These are phyloP conservation scores for Coregonus sp. DNA, from an alignment of 2,797 vertebrate species.

Conservation along the genomic window DNA sequence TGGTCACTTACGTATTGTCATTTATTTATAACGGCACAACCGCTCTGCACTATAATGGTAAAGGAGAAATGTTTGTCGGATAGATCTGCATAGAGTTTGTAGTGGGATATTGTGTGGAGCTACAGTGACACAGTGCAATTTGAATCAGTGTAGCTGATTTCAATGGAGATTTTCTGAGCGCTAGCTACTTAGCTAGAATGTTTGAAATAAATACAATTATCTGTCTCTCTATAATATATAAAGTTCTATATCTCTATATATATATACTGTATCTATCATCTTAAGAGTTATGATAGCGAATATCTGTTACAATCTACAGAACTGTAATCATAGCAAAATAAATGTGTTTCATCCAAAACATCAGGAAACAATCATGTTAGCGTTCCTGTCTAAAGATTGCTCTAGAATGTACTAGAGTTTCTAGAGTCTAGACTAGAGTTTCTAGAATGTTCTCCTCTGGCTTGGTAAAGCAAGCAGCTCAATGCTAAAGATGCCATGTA, in stretches of 20 bases:
- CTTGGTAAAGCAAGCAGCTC: conserved; percentile 27
- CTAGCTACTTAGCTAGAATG: conserved; percentile 28
- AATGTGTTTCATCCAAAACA: background rate
- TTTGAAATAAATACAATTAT: conserved; percentile 61
- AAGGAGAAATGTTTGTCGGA: conserved; percentile 28
- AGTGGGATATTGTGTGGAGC: conserved; percentile 41
- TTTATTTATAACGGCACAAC: background rate
- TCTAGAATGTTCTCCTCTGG: conserved; percentile 30
- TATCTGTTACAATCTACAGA: background rate
- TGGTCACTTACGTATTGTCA: background rate
- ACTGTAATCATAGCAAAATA: background rate
- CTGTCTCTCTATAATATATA: conserved; percentile 54
- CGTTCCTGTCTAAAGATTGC: background rate
- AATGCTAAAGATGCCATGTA: conserved; percentile 28
- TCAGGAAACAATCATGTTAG: conserved; percentile 4
- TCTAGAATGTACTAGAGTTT: background rate
- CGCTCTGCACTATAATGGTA: background rate
- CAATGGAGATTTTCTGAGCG: conserved; percentile 25
- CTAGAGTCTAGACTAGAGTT: too few relatives aligned
- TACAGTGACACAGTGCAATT: conserved; percentile 43
- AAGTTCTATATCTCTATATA: conserved; percentile 54
- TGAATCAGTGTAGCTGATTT: conserved; percentile 45
- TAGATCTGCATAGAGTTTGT: conserved; percentile 73
- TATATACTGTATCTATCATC: conserved; percentile 48
- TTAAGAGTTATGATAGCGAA: background rate